These are phyloP conservation scores for Acrobasis repandana DNA, from an alignment of 2,888 invertebrate species.

Conservation along the genomic window DNA sequence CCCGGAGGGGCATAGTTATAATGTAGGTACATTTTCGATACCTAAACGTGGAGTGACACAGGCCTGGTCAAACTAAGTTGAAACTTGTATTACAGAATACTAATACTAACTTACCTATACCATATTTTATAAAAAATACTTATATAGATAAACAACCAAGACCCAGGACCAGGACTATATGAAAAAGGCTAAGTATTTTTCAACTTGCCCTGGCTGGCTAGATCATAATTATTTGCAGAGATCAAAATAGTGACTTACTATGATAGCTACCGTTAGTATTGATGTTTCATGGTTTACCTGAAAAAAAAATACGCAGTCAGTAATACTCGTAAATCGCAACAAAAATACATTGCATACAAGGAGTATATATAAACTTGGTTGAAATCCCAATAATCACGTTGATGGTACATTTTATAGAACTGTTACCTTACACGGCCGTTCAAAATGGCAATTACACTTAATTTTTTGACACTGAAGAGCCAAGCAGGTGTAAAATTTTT, in stretches of 20 bases:
- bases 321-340: not conserved
- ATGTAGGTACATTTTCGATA: no score
- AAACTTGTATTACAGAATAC: no score
- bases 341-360: not conserved
- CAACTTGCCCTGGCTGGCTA: no score
- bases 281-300: not conserved
- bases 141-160: no score
- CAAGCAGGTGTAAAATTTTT: conserved; percentile 18
- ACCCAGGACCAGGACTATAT: no score
- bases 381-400: not conserved
- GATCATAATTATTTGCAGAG: no score
- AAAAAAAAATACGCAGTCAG: not conserved
- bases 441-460: conserved; percentile 11
- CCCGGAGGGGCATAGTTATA: no score
- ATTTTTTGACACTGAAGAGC: conserved; percentile 5
- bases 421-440: conserved; percentile 9
- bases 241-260: not conserved
- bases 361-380: not conserved
- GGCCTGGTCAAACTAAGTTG: no score
- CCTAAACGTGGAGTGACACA: no score
- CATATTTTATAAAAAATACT: no score
- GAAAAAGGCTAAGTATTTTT: no score
- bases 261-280: not conserved
- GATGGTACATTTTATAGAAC: not conserved
- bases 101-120: no score